phyloP scores from a whole-genome alignment of 2,113 vertebrate genomes.

The Haemorhous mexicanus region DNA sequence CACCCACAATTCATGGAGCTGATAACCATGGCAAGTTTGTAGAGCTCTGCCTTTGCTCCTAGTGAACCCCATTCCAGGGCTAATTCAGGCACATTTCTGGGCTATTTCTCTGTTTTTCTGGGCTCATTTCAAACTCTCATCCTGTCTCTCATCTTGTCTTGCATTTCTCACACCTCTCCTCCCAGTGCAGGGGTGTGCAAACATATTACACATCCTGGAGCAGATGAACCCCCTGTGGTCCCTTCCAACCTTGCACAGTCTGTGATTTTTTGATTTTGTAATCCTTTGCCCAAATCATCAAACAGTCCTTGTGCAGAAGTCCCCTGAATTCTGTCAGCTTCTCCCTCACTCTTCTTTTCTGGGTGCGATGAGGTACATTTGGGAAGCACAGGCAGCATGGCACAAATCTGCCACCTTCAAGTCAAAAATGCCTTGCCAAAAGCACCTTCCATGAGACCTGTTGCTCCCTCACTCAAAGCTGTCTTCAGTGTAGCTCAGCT shows the following conservation, averaged over 20 bases:
- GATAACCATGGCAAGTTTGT: background rate
- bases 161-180: background rate
- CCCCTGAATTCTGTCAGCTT: background rate
- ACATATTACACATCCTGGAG: background rate
- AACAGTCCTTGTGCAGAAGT: background rate
- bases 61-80: background rate
- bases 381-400: background rate
- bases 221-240: background rate
- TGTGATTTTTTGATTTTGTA: background rate
- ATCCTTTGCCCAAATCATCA: background rate
- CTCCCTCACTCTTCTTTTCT: background rate
- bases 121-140: background rate
- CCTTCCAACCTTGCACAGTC: background rate
- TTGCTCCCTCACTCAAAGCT: background rate
- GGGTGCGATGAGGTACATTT: rapidly evolving
- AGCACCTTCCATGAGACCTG: background rate
- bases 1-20: background rate
- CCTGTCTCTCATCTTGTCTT: background rate
- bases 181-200: background rate
- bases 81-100: background rate
- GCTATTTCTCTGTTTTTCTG: background rate
- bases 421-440: background rate
- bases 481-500: background rate
- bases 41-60: background rate
- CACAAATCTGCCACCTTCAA: background rate